phyloP scores from a whole-genome alignment of 2,113 vertebrate genomes.

The Corythoichthys haematopterus region DNA sequence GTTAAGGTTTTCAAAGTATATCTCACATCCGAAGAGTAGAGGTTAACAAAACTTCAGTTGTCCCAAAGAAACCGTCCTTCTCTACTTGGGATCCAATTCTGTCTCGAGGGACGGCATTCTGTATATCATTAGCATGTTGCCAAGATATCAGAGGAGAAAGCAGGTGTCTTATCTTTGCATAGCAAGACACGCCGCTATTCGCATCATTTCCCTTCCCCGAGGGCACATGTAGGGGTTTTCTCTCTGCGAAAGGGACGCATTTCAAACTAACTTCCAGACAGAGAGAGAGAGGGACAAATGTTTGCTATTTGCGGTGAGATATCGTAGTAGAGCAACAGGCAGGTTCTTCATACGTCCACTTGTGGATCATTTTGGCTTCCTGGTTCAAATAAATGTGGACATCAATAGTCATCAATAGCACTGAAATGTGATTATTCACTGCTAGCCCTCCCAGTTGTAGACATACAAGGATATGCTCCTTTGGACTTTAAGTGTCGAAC shows the following conservation, averaged over 20 bases:
- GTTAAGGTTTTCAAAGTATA: neutral
- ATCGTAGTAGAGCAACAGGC: too few relatives aligned
- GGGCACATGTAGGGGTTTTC: slow-evolving; percentile 4
- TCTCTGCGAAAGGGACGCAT: neutral
- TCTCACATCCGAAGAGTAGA: neutral
- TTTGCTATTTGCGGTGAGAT: neutral
- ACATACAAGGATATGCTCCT: neutral
- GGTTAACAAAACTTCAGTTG: neutral
- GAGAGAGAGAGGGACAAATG: neutral
- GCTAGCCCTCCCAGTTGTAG: neutral
- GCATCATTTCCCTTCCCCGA: neutral
- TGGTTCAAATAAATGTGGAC: too few relatives aligned
- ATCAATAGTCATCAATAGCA: too few relatives aligned
- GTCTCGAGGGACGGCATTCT: neutral
- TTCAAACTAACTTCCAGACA: slow-evolving; percentile 1
- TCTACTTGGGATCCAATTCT: neutral
- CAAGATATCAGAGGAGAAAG: neutral
- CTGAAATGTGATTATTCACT: neutral
- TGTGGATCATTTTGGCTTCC: neutral
- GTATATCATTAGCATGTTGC: slow-evolving; percentile 2
- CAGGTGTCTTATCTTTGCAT: slow-evolving; percentile 4
- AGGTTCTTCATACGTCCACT: neutral
- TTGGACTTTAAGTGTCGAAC: neutral
- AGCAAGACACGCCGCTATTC: neutral
- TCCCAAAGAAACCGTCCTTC: neutral